These are phyloP conservation scores for Himalopsyche tibetana DNA, from an alignment of 2,888 invertebrate genomes.

Conservation along the genomic window DNA sequence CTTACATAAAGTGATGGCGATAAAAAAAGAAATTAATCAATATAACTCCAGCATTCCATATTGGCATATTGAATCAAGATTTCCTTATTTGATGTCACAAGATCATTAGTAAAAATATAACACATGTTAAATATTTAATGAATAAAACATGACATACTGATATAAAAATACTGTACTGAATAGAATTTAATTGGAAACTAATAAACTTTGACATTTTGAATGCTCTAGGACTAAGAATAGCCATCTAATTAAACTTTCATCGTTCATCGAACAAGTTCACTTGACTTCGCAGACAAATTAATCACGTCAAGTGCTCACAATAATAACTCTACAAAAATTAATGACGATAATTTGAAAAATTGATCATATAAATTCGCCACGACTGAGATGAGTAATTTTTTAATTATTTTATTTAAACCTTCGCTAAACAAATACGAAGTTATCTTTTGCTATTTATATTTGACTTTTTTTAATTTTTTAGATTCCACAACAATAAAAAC, in stretches of 20 bases:
- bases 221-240: not conserved
- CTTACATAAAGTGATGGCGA: too few species aligned
- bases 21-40: too few species aligned
- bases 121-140: not conserved
- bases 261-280: not conserved
- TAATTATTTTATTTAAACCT: too few species aligned
- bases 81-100: not conserved
- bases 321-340: not conserved
- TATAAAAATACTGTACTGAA: not conserved
- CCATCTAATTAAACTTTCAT: not conserved
- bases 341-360: too few species aligned
- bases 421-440: too few species aligned
- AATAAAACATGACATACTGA: not conserved
- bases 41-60: too few species aligned
- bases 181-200: not conserved
- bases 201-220: slow-evolving; percentile 27
- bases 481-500: too few species aligned
- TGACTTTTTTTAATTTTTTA: too few species aligned
- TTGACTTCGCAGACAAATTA: not conserved
- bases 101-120: not conserved
- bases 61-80: too few species aligned
- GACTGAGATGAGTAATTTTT: too few species aligned
- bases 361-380: too few species aligned
- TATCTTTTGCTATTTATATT: too few species aligned
- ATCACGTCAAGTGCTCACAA: not conserved